These are phyloP conservation scores for Ceratosolen solmsi DNA, from an alignment of 1,140 invertebrate species.

Conservation along the genomic window DNA sequence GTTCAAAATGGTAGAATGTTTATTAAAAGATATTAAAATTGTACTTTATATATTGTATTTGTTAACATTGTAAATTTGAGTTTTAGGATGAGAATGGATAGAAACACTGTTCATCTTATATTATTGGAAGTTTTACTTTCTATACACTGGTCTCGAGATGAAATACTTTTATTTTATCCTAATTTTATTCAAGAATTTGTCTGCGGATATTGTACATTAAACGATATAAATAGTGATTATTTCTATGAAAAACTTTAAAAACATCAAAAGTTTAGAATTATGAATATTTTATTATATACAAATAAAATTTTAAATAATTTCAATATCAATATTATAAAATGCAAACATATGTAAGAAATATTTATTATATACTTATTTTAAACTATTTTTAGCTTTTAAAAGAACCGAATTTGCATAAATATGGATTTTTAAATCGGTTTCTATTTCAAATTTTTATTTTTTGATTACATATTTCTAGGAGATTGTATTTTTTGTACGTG, in stretches of 20 bases:
- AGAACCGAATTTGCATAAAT: conserved; percentile 14
- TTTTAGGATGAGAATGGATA: conserved; percentile 65
- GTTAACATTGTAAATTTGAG: conserved; percentile 31
- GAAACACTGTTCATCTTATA: conserved; percentile 64
- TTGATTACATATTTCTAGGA: conserved; percentile 72
- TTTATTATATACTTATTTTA: conserved; percentile 31
- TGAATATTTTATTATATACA: neutral
- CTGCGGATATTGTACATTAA: conserved; percentile 67
- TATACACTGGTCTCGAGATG: conserved; percentile 68
- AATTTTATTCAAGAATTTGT: conserved; percentile 68
- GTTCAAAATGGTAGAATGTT: conserved; percentile 65
- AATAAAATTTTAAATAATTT: conserved; percentile 7
- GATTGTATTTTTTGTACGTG: conserved; percentile 81
- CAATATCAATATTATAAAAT: conserved; percentile 22
- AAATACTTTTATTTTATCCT: conserved; percentile 68
- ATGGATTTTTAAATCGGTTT: neutral
- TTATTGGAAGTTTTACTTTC: conserved; percentile 64
- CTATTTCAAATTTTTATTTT: conserved; percentile 44
- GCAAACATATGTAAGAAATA: too few relatives aligned
- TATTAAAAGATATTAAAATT: neutral
- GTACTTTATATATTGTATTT: conserved; percentile 34
- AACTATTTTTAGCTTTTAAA: conserved; percentile 27
- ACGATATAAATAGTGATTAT: conserved; percentile 48
- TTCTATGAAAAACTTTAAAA: conserved; percentile 59
- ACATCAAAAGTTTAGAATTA: conserved; percentile 12